phyloP scores from a whole-genome alignment of 2,797 vertebrate genomes.

The Etheostoma nigrum region DNA sequence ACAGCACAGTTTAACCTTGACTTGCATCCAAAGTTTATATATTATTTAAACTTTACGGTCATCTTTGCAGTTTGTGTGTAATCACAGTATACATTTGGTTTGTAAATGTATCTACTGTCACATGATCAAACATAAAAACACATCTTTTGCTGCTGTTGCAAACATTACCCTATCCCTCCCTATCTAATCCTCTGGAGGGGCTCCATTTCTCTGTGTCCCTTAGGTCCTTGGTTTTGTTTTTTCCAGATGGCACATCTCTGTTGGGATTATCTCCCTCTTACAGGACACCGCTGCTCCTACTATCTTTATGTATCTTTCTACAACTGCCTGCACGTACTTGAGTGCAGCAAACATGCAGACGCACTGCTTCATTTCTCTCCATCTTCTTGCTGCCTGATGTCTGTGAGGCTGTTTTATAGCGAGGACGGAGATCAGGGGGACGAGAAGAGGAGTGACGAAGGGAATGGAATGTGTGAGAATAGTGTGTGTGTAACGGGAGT shows the following conservation, averaged over 20 bases:
- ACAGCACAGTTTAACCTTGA: constrained; percentile 42
- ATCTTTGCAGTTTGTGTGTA: constrained; percentile 12
- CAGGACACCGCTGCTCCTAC: constrained; percentile 55
- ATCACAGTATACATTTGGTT: neutral
- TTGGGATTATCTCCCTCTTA: constrained; percentile 70
- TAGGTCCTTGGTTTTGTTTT: neutral
- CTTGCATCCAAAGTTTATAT: constrained; percentile 2
- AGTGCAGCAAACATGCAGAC: constrained; percentile 6
- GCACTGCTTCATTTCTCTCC: constrained; percentile 26
- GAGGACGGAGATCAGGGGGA: constrained; percentile 52
- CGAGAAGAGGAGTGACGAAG: constrained; percentile 21
- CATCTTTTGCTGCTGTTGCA: constrained; percentile 14
- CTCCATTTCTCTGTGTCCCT: constrained; percentile 14
- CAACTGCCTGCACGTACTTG: constrained; percentile 18
- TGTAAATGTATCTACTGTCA: constrained; percentile 3
- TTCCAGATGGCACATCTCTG: constrained; percentile 45
- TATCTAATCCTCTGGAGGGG: constrained; percentile 26
- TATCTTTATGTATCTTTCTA: constrained; percentile 62
- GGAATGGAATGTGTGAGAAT: constrained; percentile 27
- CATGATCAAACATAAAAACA: constrained; percentile 13
- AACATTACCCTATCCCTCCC: constrained; percentile 23
- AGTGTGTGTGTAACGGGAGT: constrained; percentile 20
- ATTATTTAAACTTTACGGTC: neutral
- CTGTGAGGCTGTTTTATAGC: constrained; percentile 25
- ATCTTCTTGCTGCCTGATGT: constrained; percentile 39